Percentiles rank a stretch among this genome's conserved stretches.
Conservation (phyloP, 1,140 invertebrate species). For the Drosophila setifemur region DNA sequence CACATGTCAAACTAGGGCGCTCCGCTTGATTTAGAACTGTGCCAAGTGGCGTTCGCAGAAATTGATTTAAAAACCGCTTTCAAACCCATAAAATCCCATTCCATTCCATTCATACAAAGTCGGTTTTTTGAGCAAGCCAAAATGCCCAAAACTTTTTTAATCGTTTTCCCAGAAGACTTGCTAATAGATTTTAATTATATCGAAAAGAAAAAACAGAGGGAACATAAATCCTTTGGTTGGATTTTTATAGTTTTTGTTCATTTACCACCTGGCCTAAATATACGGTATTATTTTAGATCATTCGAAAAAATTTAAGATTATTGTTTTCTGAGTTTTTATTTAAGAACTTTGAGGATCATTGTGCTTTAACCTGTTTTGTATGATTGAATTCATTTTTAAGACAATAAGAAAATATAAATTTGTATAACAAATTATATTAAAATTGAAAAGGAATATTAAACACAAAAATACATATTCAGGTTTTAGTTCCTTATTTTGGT, state of each 20-base stretch:
- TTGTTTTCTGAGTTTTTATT: too few species aligned
- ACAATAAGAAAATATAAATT: too few species aligned
- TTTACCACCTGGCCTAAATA: conserved; percentile 1
- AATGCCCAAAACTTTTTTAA: conserved; percentile 15
- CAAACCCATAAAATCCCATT: conserved; percentile 63
- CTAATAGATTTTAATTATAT: conserved; percentile 43
- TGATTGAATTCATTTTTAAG: too few species aligned
- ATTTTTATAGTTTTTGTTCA: neutral
- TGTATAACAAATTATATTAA: too few species aligned
- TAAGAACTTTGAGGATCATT: too few species aligned
- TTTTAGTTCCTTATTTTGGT: too few species aligned
- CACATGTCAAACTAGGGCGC: conserved; percentile 77
- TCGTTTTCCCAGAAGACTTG: conserved; percentile 22
- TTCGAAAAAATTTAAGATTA: neutral
- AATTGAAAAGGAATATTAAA: too few species aligned
- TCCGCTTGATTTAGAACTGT: conserved; percentile 76
- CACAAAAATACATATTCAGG: too few species aligned
- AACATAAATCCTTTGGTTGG: neutral
- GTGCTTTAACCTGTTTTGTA: too few species aligned
- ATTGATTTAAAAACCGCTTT: conserved; percentile 78
- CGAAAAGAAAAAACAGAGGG: neutral
- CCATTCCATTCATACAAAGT: conserved; percentile 33
- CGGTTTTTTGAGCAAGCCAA: neutral
- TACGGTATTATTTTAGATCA: neutral
- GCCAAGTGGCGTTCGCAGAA: conserved; percentile 77